Base-by-base conservation (phyloP, 2,888 invertebrate genomes). In the Lordiphosa andalusiaca region DNA sequence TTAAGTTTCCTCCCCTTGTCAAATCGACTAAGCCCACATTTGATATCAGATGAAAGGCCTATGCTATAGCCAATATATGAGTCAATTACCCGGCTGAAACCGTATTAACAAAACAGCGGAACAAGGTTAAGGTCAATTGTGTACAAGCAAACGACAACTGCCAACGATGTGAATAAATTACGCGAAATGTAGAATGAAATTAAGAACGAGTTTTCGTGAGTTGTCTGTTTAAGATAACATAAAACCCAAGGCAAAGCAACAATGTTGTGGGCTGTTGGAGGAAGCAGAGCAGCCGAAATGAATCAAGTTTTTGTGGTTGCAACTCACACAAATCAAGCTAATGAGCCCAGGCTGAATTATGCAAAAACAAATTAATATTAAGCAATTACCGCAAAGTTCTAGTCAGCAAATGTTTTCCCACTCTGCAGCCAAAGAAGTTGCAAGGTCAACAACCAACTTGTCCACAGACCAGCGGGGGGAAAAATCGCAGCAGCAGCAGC, bases 101-200 rank as follows among this genome's bases (percentile, higher is more conserved):
- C 41, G 30, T 33, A 42, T 30, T 35, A 44, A 50, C 56, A 44
- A 42, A 53, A 61, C 56, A 37, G 53, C 57, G 58, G 55, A 83
- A 83, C 80, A 80, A 80, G 80, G 80, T 80, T 83, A 83, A 80
- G 80, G 83, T 80, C 80, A 83, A 66, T 82, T 76, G 9, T 30
- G 30, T 30, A 59, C 71, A 70, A 67, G 57, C 58, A 60, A 69
- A 54, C 53, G 54, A 58, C 55, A 58, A 67, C 54, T 53, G 53
- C 48, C 59, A 65, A 51, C 50, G 47, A 61, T 60, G 51, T 65
- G 71, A 61, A 78, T 76, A 76, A 67, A 76, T 78, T 71, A 41
- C 52, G 56, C 49, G 59, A 68, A 68, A 60, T 70, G 66, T 78
- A 60, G 73, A 83, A 76, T 76, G 64, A 67, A 73, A 69, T 83